Conservation (phyloP, 2,888 invertebrate species). For the Thecocarcelia acutangulata region DNA sequence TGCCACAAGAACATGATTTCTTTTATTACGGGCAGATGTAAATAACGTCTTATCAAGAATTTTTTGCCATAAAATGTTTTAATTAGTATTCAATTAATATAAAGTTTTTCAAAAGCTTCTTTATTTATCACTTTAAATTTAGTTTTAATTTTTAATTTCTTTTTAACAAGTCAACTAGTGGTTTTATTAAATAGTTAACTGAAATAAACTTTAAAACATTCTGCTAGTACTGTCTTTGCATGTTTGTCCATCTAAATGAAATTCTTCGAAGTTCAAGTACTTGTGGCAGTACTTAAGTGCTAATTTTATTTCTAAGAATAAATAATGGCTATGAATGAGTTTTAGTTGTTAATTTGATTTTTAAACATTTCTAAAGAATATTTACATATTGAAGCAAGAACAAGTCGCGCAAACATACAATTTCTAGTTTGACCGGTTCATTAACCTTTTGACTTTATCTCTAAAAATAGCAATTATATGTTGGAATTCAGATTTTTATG, state of each 20-base stretch:
- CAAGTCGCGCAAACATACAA: background rate
- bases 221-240: too few relatives aligned
- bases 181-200: too few relatives aligned
- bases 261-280: background rate
- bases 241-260: background rate
- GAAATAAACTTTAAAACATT: too few relatives aligned
- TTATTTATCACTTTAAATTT: too few relatives aligned
- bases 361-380: background rate
- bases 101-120: too few relatives aligned
- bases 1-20: too few relatives aligned
- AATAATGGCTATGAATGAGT: background rate
- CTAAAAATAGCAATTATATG: background rate
- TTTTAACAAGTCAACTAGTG: too few relatives aligned
- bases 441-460: constrained; percentile 4
- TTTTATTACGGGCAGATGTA: too few relatives aligned
- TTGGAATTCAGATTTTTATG: background rate
- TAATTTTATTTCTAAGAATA: constrained; percentile 21
- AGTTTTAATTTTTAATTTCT: too few relatives aligned
- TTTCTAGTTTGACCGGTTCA: background rate
- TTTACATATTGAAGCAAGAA: background rate
- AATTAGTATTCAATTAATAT: too few relatives aligned
- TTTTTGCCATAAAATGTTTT: too few relatives aligned
- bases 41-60: too few relatives aligned
- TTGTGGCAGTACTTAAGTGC: background rate
- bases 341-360: constrained; percentile 8